Percentiles rank a stretch among this genome's conserved stretches.
These are phyloP conservation scores for Beris chalybata DNA, from an alignment of 2,888 invertebrate genomes.

Conservation along the genomic window DNA sequence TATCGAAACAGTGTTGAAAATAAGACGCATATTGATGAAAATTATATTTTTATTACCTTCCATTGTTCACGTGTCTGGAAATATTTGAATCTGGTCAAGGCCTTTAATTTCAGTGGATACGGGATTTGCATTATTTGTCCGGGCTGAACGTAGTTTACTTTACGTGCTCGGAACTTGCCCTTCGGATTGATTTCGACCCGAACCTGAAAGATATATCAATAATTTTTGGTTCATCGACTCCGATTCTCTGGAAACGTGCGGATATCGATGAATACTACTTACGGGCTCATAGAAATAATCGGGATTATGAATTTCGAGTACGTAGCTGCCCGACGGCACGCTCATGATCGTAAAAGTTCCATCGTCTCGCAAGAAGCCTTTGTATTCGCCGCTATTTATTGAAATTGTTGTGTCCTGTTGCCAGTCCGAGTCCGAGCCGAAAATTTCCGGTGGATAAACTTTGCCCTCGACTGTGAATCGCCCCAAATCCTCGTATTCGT, in stretches of 20 bases:
- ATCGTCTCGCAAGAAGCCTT: slow-evolving; percentile 88
- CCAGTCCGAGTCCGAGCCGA: slow-evolving; percentile 66
- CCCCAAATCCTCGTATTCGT: slow-evolving; percentile 57
- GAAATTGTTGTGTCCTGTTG: slow-evolving; percentile 75
- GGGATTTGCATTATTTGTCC: slow-evolving; percentile 86
- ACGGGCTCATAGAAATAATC: slow-evolving; percentile 92
- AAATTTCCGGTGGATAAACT: slow-evolving; percentile 72
- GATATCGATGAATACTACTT: slow-evolving; percentile 30
- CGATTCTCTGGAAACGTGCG: neutral
- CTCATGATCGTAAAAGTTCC: slow-evolving; percentile 88
- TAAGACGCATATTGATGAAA: neutral
- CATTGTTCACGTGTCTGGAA: slow-evolving; percentile 96
- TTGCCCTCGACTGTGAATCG: slow-evolving; percentile 79
- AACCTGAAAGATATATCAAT: slow-evolving; percentile 40
- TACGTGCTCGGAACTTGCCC: slow-evolving; percentile 93
- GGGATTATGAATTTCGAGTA: slow-evolving; percentile 89
- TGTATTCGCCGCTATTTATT: slow-evolving; percentile 86
- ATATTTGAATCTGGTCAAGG: slow-evolving; percentile 77
- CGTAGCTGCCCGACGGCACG: slow-evolving; percentile 88
- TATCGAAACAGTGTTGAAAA: slow-evolving; percentile 6
- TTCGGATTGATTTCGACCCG: slow-evolving; percentile 97
- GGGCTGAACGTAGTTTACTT: slow-evolving; percentile 92
- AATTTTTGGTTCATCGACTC: neutral
- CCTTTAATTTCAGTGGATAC: slow-evolving; percentile 89
- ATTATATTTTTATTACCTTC: slow-evolving; percentile 60